Evolutionary conservation across 2,888 invertebrate genomes (phyloP).

Genomic region (Cistogaster globosa): DNA sequence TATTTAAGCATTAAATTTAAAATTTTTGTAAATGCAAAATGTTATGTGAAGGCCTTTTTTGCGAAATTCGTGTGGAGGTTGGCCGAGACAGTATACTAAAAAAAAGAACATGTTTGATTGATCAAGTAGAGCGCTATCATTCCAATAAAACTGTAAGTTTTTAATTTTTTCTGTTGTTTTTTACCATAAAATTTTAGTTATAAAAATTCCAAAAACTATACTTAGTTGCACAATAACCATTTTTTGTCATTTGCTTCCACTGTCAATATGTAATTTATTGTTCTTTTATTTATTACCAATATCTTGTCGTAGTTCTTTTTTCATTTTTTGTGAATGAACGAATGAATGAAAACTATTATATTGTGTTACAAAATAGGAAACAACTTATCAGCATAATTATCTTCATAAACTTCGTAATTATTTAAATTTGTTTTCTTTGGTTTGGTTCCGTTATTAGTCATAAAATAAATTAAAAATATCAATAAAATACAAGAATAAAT

Average conservation of each 20-base stretch:
- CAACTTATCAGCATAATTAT: slow-evolving; percentile 51
- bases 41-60: too few relatives aligned
- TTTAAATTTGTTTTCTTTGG: slow-evolving; percentile 18
- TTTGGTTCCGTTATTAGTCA: slow-evolving; percentile 40
- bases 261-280: neutral
- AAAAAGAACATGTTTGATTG: too few relatives aligned
- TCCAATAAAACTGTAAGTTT: too few relatives aligned
- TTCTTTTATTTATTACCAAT: neutral
- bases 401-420: neutral
- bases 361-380: slow-evolving; percentile 45
- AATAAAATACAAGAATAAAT: slow-evolving; percentile 8
- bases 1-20: too few relatives aligned
- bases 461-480: slow-evolving; percentile 24
- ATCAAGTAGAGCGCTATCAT: too few relatives aligned
- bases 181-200: too few relatives aligned
- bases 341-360: slow-evolving; percentile 39
- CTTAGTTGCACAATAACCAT: too few relatives aligned
- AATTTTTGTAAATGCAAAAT: too few relatives aligned
- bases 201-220: too few relatives aligned
- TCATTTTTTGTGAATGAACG: slow-evolving; percentile 33
- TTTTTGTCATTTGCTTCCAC: slow-evolving; percentile 3
- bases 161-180: too few relatives aligned
- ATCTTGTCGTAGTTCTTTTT: neutral
- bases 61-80: too few relatives aligned
- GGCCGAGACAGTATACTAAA: too few relatives aligned